Evolutionary conservation across 2,797 vertebrate genomes (phyloP).

Genomic region (Silurus lanzhouensis): DNA sequence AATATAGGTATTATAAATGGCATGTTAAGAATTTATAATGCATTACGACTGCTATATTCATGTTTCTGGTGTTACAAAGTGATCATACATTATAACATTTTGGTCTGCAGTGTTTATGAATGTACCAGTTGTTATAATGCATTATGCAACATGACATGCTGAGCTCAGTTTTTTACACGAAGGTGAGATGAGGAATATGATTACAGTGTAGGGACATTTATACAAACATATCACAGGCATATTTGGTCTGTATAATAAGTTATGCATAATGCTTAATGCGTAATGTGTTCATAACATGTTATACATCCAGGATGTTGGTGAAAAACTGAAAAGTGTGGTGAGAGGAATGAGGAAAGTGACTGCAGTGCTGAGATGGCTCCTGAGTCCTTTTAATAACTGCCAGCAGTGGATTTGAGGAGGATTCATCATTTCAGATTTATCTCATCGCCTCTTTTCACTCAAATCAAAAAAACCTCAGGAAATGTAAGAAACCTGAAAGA

Average conservation of each 20-base stretch:
- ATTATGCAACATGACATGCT: neutral
- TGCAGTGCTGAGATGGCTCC: neutral
- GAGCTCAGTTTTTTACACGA: neutral
- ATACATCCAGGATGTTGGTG: neutral
- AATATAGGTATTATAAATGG: neutral
- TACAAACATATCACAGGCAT: neutral
- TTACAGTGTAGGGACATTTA: neutral
- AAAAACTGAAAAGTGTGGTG: neutral
- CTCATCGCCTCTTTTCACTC: constrained; percentile 3
- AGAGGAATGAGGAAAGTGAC: neutral
- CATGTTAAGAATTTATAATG: neutral
- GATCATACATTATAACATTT: neutral
- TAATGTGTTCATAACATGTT: neutral
- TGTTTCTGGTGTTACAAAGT: neutral
- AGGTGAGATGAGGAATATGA: neutral
- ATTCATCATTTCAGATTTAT: constrained; percentile 18
- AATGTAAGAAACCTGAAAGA: constrained; percentile 18
- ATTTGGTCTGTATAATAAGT: neutral
- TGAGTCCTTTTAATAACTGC: neutral
- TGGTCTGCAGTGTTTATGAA: neutral
- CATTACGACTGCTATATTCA: neutral
- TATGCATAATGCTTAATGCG: too few relatives aligned
- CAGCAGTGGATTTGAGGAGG: neutral
- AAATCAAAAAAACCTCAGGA: constrained; percentile 13
- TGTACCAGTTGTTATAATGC: neutral